Base-by-base conservation (phyloP, 2,888 invertebrate genomes). In the Hydroisotoma schaefferi region DNA sequence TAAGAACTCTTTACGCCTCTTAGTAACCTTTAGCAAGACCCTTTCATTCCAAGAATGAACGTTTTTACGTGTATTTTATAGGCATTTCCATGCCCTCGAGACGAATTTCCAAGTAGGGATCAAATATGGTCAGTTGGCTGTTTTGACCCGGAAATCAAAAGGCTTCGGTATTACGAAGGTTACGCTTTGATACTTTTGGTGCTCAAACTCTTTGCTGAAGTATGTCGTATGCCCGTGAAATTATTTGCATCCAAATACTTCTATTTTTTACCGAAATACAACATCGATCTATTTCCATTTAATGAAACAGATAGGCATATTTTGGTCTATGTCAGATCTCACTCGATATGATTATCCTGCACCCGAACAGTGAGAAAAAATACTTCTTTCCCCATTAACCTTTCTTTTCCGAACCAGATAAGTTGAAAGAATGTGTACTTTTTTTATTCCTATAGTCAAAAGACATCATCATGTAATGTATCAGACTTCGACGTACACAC, bases 321-420 rank as follows among this genome's bases (percentile, higher is more conserved):
- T 64, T 37, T 57, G 57, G 27, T 38, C 55, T 2, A 37, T 64
- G 4, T 64, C 60, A 1, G 64, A 64, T 18, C 51, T 64, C 10
- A 64, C 64, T 15, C 37, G 64, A 47, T 55, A 57, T 43, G 58
- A 60, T 28, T 64, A 64, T 48, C 64, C 64, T 15, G 26, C 40
- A 1, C 54, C 55, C 2, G 64, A 55, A 43, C 22, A 37, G 10
- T 44, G 25, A 52, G 6, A 47, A 22, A 20, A 47, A 47, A 47
- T 6, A 8, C 4, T 47, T 12, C 8, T 23, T 27, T 28, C n/a
- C 5, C 5, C 26, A 49, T 27, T 49, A 18, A 3, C 3, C 18
- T 4, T 26, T 49, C 3, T 18, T 5, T 18, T 4, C 20, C 23
- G 27, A 4, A 49, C 12, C 23, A 26, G 15, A 28, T 5, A 28